A percentile compares a stretch with the other conserved stretches of the same genome.
Conservation (phyloP, 2,113 vertebrate species). For the Cebidichthys violaceus region DNA sequence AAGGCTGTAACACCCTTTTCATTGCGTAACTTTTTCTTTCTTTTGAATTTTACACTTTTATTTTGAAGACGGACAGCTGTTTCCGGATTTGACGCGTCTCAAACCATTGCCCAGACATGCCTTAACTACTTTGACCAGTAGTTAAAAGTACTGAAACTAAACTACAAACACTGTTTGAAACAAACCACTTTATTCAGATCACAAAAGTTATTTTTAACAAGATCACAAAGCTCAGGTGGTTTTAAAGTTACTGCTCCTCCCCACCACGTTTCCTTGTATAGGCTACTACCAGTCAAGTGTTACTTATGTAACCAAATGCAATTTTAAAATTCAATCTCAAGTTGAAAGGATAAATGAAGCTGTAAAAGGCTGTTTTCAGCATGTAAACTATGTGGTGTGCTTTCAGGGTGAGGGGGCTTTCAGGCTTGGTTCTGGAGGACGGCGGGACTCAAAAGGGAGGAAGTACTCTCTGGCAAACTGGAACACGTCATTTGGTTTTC, state of each 20-base stretch:
- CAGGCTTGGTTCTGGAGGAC: slow-evolving; percentile 12
- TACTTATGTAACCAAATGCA: not conserved
- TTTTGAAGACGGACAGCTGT: slow-evolving; percentile 12
- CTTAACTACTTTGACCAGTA: not conserved
- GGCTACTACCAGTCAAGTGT: not conserved
- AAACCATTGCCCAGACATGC: not conserved
- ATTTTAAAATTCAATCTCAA: not conserved
- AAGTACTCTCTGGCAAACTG: slow-evolving; percentile 90
- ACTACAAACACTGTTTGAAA: not conserved
- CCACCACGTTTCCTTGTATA: not conserved
- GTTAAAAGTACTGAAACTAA: not conserved
- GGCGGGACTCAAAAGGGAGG: slow-evolving; percentile 70
- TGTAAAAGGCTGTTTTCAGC: not conserved
- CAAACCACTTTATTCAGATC: slow-evolving; percentile 16
- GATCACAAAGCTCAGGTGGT: slow-evolving; percentile 12
- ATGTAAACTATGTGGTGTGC: not conserved
- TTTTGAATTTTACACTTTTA: not conserved
- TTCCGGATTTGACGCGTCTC: not conserved
- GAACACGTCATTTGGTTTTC: slow-evolving; percentile 86
- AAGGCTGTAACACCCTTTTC: rapidly evolving
- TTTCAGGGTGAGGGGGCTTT: slow-evolving; percentile 32
- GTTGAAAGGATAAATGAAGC: not conserved
- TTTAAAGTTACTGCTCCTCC: not conserved
- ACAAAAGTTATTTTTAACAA: not conserved
- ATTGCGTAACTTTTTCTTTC: not conserved